A percentile compares a stretch with the other conserved stretches of the same genome.
These are phyloP conservation scores for Macrocentrus cingulum DNA, from an alignment of 1,140 invertebrate genomes.

Conservation along the genomic window DNA sequence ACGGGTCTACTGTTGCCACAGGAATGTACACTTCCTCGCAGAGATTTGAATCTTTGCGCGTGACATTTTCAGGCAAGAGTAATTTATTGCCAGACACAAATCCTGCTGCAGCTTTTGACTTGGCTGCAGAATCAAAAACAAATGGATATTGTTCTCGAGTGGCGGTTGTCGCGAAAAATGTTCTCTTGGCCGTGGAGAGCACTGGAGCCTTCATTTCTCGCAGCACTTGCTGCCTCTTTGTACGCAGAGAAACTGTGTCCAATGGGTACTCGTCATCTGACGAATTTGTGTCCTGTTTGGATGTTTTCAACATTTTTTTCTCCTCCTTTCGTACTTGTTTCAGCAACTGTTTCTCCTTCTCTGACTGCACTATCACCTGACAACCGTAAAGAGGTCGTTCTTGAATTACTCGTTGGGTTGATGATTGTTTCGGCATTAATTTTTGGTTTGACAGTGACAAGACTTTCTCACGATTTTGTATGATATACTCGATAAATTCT, in stretches of 20 bases:
- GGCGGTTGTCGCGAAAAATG: conserved; percentile 35
- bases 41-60: conserved; percentile 69
- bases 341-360: conserved; percentile 76
- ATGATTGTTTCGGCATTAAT: conserved; percentile 44
- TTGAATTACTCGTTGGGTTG: conserved; percentile 28
- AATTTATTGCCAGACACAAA: conserved; percentile 80
- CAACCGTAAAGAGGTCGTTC: conserved; percentile 65
- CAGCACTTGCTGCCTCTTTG: conserved; percentile 57
- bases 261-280: conserved; percentile 53
- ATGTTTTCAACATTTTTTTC: conserved; percentile 73
- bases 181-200: conserved; percentile 40
- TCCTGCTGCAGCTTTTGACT: conserved; percentile 70
- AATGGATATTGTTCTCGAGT: conserved; percentile 73
- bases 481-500: conserved; percentile 77
- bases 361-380: conserved; percentile 81
- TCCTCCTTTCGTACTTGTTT: conserved; percentile 89
- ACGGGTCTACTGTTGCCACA: conserved; percentile 65
- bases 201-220: conserved; percentile 50
- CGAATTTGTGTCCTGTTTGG: conserved; percentile 60
- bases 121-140: conserved; percentile 78
- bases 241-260: conserved; percentile 49
- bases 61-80: conserved; percentile 75
- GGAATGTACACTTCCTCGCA: conserved; percentile 91
- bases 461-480: conserved; percentile 71
- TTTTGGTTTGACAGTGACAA: conserved; percentile 46